A percentile compares a stretch with the other conserved stretches of the same genome.
These are phyloP conservation scores for Parnassius smintheus DNA, from an alignment of 2,888 invertebrate genomes.

Conservation along the genomic window DNA sequence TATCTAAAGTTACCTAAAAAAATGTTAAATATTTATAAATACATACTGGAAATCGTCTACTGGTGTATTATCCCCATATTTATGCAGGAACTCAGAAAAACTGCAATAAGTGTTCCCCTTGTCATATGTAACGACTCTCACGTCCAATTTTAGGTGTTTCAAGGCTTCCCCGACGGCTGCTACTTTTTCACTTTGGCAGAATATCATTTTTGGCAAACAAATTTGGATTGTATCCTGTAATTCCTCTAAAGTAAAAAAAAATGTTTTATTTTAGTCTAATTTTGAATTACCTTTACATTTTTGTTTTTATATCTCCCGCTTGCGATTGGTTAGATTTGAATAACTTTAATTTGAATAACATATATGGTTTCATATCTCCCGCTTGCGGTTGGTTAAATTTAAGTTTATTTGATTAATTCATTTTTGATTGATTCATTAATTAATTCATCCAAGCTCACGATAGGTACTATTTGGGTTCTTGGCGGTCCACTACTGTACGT, in stretches of 20 bases:
- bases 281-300: too few relatives aligned
- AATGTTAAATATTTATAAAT: background rate
- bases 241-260: conserved; percentile 26
- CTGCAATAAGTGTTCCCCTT: conserved; percentile 5
- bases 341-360: too few relatives aligned
- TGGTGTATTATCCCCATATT: conserved; percentile 30
- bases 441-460: too few relatives aligned
- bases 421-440: too few relatives aligned
- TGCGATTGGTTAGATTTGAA: too few relatives aligned
- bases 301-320: too few relatives aligned
- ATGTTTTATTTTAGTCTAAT: background rate
- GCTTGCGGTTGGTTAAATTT: background rate
- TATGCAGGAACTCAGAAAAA: conserved; percentile 28
- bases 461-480: too few relatives aligned
- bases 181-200: conserved; percentile 30
- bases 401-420: background rate
- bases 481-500: too few relatives aligned
- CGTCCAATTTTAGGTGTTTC: conserved; percentile 41
- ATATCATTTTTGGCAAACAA: conserved; percentile 29
- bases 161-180: conserved; percentile 41
- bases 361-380: too few relatives aligned
- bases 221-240: conserved; percentile 25
- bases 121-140: conserved; percentile 44
- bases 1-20: background rate
- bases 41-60: conserved; percentile 32